Percentiles rank a stretch among this genome's conserved stretches.
Evolutionary conservation across 2,888 invertebrate species (phyloP).

Genomic region (Apamea anceps): DNA sequence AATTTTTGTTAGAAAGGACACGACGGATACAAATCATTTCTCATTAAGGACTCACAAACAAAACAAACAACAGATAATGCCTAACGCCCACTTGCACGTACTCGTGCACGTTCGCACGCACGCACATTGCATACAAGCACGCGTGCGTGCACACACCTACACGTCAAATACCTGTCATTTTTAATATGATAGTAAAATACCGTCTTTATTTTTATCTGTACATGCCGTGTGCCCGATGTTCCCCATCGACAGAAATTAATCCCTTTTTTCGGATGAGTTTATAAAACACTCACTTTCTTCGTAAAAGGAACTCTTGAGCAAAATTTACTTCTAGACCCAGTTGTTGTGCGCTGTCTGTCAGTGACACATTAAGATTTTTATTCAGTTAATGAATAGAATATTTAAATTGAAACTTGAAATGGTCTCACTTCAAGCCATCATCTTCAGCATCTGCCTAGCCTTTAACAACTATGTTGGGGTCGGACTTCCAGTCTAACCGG

Average conservation of each 20-base stretch:
- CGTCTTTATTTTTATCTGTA: not conserved
- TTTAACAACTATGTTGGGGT: too few relatives aligned
- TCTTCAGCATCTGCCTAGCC: too few relatives aligned
- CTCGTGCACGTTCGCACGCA: constrained; percentile 25
- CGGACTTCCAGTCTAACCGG: too few relatives aligned
- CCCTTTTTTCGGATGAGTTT: not conserved
- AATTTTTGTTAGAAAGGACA: not conserved
- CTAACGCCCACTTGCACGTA: constrained; percentile 7
- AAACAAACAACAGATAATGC: constrained; percentile 15
- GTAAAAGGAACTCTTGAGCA: not conserved
- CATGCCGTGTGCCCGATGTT: not conserved
- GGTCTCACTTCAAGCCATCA: too few relatives aligned
- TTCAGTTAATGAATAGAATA: too few relatives aligned
- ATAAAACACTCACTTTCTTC: not conserved
- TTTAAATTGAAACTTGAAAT: too few relatives aligned
- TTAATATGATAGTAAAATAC: not conserved
- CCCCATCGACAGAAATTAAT: not conserved
- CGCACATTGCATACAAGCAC: constrained; percentile 8
- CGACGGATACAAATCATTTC: not conserved
- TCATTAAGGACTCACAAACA: not conserved
- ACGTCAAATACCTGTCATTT: constrained; percentile 8
- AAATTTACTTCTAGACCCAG: not conserved
- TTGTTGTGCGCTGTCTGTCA: not conserved
- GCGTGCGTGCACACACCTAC: constrained; percentile 20
- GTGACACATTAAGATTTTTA: too few relatives aligned